phyloP scores from a whole-genome alignment of 2,888 invertebrate species.

The Mesorhabditis belari region DNA sequence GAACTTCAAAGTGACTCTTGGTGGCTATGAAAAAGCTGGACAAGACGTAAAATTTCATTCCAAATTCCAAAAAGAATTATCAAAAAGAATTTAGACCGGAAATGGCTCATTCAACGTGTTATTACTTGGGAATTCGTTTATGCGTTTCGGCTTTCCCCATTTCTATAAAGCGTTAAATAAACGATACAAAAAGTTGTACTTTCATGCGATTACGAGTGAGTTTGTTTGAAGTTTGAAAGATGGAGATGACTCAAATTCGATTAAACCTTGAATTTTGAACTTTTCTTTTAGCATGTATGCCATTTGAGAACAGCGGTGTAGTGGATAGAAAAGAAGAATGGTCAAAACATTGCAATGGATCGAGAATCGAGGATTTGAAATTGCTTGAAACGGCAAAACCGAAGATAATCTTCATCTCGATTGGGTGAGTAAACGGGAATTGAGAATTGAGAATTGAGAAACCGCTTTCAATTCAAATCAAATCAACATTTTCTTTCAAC shows the following conservation, averaged over 20 bases:
- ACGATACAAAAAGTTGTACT: background rate
- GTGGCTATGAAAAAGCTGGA: background rate
- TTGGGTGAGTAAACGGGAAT: too few relatives aligned
- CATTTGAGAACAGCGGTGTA: background rate
- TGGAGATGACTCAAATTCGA: background rate
- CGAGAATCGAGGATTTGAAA: background rate
- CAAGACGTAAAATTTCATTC: background rate
- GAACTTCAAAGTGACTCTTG: background rate
- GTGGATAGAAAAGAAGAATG: background rate
- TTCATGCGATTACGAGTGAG: background rate
- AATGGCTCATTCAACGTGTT: background rate
- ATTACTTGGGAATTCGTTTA: background rate
- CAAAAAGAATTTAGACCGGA: background rate
- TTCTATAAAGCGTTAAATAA: background rate
- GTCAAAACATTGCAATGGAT: background rate
- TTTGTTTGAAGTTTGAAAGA: too few relatives aligned
- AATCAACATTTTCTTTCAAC: too few relatives aligned
- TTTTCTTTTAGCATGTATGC: background rate
- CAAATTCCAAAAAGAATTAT: background rate
- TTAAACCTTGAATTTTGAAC: background rate
- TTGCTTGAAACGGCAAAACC: background rate
- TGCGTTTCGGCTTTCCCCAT: background rate
- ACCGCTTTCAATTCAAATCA: too few relatives aligned
- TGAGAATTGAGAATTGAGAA: too few relatives aligned
- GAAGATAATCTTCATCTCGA: background rate